Evolutionary conservation across 2,113 vertebrate species (phyloP).

Genomic region (Oxyura jamaicensis): DNA sequence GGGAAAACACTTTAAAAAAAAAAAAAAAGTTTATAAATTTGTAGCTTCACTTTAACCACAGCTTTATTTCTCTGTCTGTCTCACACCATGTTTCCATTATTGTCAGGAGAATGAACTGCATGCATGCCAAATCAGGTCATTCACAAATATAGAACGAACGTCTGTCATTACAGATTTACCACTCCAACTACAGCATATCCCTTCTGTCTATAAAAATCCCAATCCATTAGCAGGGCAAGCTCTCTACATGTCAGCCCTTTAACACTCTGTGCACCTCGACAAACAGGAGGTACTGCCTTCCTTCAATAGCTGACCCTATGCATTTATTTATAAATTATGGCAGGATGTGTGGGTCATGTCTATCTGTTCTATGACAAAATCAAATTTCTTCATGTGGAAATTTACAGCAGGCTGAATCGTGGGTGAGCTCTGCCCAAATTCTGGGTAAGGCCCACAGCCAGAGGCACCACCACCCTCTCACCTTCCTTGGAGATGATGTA

Average conservation of each 20-base stretch:
- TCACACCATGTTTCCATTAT: slow-evolving; percentile 77
- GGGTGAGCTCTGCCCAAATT: neutral
- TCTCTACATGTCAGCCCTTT: slow-evolving; percentile 6
- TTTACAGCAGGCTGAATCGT: neutral
- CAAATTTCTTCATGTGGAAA: neutral
- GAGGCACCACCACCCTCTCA: neutral
- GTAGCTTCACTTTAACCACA: slow-evolving; percentile 26
- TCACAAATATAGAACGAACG: slow-evolving; percentile 81
- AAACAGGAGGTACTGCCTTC: neutral
- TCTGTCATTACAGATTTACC: slow-evolving; percentile 83
- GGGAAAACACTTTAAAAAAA: slow-evolving; percentile 34
- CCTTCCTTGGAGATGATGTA: neutral
- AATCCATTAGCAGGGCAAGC: slow-evolving; percentile 64
- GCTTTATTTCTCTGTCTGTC: slow-evolving; percentile 50
- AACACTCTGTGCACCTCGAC: slow-evolving; percentile 8
- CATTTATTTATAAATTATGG: neutral
- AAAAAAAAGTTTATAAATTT: slow-evolving; percentile 19
- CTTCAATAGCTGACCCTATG: slow-evolving; percentile 1
- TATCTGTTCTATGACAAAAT: neutral
- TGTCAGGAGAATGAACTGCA: slow-evolving; percentile 73
- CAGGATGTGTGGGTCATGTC: neutral
- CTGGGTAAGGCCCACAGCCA: neutral
- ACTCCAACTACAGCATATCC: slow-evolving; percentile 63
- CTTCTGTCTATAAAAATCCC: slow-evolving; percentile 75
- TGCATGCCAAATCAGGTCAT: slow-evolving; percentile 83